These are phyloP conservation scores for Centropyge bicolor DNA, from an alignment of 2,797 vertebrate genomes.

Conservation along the genomic window DNA sequence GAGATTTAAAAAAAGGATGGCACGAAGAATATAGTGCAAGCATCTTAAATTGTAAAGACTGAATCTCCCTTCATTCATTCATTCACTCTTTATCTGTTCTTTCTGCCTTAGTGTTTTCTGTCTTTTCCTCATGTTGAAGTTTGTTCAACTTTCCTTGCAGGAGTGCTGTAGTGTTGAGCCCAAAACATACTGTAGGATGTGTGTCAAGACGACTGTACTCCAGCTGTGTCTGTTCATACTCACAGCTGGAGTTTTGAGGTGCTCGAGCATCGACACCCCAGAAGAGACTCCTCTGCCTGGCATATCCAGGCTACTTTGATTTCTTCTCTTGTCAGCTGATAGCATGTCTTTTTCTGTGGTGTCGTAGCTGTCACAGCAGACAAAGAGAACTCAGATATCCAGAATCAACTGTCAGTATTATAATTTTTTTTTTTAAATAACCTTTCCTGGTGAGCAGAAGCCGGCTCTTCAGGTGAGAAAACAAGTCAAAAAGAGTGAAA, in stretches of 20 bases:
- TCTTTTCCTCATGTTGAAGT: slow-evolving; percentile 24
- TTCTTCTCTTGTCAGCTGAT: slow-evolving; percentile 22
- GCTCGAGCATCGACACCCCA: background rate
- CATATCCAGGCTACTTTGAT: slow-evolving; percentile 31
- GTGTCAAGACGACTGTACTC: slow-evolving; percentile 19
- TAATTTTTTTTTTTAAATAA: background rate
- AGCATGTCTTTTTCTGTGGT: slow-evolving; percentile 19
- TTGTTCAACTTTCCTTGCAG: slow-evolving; percentile 15
- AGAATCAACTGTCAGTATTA: background rate
- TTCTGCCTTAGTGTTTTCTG: slow-evolving; percentile 16
- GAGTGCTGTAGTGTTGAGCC: slow-evolving; percentile 33
- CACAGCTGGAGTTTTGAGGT: slow-evolving; percentile 14
- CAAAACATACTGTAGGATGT: slow-evolving; percentile 49
- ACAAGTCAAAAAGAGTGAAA: slow-evolving; percentile 10
- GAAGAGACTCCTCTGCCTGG: background rate
- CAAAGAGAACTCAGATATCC: slow-evolving; percentile 16
- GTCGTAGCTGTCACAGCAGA: slow-evolving; percentile 9
- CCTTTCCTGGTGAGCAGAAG: slow-evolving; percentile 2
- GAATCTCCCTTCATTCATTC: slow-evolving; percentile 15
- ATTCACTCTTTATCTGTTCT: background rate
- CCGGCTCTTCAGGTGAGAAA: background rate
- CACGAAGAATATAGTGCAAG: background rate
- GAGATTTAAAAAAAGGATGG: background rate
- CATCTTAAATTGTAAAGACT: background rate
- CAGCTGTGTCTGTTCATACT: background rate